Evolutionary conservation across 2,888 invertebrate genomes (phyloP).

Genomic region (Drosophila anomelani): DNA sequence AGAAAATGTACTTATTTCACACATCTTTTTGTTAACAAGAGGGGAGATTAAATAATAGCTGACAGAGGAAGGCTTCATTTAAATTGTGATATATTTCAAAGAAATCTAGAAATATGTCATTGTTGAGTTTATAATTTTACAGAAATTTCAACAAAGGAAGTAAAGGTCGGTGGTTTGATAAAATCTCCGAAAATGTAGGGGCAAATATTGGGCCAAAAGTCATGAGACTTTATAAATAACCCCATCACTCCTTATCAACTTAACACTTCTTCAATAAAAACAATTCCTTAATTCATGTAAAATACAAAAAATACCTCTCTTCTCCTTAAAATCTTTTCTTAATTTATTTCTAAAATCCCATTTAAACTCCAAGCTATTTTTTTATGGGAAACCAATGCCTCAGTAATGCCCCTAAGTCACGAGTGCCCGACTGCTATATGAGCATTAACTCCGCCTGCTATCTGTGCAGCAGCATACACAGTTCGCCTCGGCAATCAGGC

Average conservation of each 20-base stretch:
- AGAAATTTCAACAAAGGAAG: not conserved
- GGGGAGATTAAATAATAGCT: not conserved
- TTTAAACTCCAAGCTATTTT: not conserved
- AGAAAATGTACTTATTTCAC: not conserved
- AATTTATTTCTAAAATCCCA: not conserved
- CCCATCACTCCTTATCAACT: not conserved
- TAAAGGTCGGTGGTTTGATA: too few species aligned
- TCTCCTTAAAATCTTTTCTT: not conserved
- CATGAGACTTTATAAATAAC: too few species aligned
- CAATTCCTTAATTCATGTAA: not conserved
- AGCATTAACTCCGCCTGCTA: slow-evolving; percentile 1
- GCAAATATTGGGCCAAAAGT: too few species aligned
- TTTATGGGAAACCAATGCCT: slow-evolving; percentile 19
- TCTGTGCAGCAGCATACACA: slow-evolving; percentile 26
- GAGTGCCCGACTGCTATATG: not conserved
- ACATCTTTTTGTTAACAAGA: slow-evolving; percentile 2
- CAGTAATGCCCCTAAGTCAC: slow-evolving; percentile 16
- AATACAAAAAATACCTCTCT: not conserved
- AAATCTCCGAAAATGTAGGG: too few species aligned
- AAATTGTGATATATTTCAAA: not conserved
- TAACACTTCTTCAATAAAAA: not conserved
- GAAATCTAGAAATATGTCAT: not conserved
- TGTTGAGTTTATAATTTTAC: not conserved
- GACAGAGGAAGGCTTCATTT: too few species aligned
- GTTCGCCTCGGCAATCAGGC: slow-evolving; percentile 31